Base-by-base conservation (phyloP, 2,888 invertebrate genomes). In the Acanthopleura granulata region DNA sequence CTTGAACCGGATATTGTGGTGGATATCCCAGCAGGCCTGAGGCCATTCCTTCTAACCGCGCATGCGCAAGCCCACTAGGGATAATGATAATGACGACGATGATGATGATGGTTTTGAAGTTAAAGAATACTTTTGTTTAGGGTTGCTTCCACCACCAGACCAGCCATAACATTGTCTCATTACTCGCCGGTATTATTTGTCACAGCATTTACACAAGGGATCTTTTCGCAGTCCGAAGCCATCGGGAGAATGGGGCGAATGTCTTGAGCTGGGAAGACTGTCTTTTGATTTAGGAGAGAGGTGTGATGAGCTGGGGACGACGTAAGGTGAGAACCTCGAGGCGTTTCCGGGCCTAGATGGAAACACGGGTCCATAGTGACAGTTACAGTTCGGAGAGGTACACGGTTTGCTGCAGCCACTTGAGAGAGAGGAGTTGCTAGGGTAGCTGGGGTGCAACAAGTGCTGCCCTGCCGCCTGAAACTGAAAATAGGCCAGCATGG, bases 341-440 rank as follows among this genome's bases (percentile, higher is more conserved):
- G 25, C 6, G 29, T 27, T 66, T 1, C 66, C 66, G 16, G 22
- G 22, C 16, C 66, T 18, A 6, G 66, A 27, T 3, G 66, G 66
- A 27, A 66, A 66, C 22, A 66, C 66, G 22, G 66, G 66, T 66
- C 66, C 66, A 27, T 66, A 66, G 29, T 66, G 66, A 27, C 66
- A 66, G 29, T 27, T 27, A 25, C 66, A 66, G 66, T 66, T 66
- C 16, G 66, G 22, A 22, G 66, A 66, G 22, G 25, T 66, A 27
- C 66, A 66, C 22, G 22, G 66, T 66, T 66, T 66, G 66, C 16
- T 66, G 66, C 29, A 27, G 25, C 66, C 22, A 6, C 66, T 14
- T 9, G 66, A 6, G 16, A 27, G 16, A 16, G 29, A 1, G 1
- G 22, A 12, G 29, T 27, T 66, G 25, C 22, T 18, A 27, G 66